phyloP scores from a whole-genome alignment of 2,888 invertebrate genomes.

The Tuberolachnus salignus region DNA sequence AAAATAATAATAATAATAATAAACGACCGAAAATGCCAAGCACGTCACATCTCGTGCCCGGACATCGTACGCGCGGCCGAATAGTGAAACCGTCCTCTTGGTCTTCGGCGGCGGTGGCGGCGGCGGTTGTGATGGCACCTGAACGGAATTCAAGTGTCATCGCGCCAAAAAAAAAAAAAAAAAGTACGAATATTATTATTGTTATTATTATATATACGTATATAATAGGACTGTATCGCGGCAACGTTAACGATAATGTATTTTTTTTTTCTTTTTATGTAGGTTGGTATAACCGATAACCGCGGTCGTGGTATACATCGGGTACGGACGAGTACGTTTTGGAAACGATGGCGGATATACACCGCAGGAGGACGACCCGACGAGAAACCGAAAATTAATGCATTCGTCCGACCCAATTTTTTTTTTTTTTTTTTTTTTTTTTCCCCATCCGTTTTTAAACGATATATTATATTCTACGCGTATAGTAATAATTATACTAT shows the following conservation, averaged over 20 bases:
- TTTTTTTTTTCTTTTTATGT: too few relatives aligned
- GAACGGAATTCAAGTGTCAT: constrained; percentile 31
- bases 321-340: not conserved
- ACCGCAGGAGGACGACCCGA: not conserved
- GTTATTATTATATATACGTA: not conserved
- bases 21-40: constrained; percentile 25
- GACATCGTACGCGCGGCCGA: not conserved
- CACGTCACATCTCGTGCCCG: constrained; percentile 9
- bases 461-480: too few relatives aligned
- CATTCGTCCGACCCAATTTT: too few relatives aligned
- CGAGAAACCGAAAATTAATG: too few relatives aligned
- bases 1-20: constrained; percentile 18
- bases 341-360: too few relatives aligned
- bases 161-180: not conserved
- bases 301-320: not conserved
- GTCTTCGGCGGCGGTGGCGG: not conserved
- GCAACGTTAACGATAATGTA: too few relatives aligned
- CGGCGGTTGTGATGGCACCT: constrained; percentile 12
- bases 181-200: too few relatives aligned
- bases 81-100: constrained; percentile 11
- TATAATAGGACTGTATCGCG: not conserved
- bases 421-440: too few relatives aligned
- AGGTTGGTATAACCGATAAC: too few relatives aligned
- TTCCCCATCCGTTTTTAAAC: too few relatives aligned
- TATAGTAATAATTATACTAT: too few relatives aligned